Percentiles rank a stretch among this genome's conserved stretches.
Conservation (phyloP, 2,888 invertebrate species). For the Nemotelus nigrinus region DNA sequence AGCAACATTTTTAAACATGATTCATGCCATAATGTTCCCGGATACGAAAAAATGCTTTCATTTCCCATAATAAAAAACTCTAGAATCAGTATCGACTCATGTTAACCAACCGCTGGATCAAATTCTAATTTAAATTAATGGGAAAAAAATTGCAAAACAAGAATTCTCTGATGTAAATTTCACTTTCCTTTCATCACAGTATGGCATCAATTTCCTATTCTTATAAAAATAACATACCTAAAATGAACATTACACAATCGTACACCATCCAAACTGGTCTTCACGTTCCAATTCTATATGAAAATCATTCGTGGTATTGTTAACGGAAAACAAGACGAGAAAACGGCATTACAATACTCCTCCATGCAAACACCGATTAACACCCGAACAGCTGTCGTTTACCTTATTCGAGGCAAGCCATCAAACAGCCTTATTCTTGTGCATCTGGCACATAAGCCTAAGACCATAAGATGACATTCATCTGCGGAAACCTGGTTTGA, state of each 20-base stretch:
- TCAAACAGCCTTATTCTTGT: background rate
- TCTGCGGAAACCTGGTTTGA: background rate
- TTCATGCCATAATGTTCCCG: too few relatives aligned
- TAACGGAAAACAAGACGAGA: background rate
- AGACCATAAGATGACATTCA: conserved; percentile 2
- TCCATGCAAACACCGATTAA: conserved; percentile 3
- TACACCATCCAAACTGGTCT: background rate
- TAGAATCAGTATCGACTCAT: too few relatives aligned
- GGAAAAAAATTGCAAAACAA: too few relatives aligned
- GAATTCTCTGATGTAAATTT: conserved; percentile 1
- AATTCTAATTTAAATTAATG: too few relatives aligned
- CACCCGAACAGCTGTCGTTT: background rate
- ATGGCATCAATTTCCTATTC: background rate
- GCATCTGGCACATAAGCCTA: background rate
- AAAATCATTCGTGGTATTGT: conserved; percentile 6
- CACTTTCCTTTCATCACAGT: conserved; percentile 2
- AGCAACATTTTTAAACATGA: too few relatives aligned
- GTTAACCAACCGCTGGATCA: too few relatives aligned
- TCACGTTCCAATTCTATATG: background rate
- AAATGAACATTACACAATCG: background rate
- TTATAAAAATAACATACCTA: background rate
- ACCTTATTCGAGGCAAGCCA: background rate
- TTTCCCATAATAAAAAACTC: too few relatives aligned
- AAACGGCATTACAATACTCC: background rate
- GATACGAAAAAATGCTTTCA: too few relatives aligned